phyloP scores from a whole-genome alignment of 1,140 invertebrate genomes.

The Eupristina koningsbergeri region DNA sequence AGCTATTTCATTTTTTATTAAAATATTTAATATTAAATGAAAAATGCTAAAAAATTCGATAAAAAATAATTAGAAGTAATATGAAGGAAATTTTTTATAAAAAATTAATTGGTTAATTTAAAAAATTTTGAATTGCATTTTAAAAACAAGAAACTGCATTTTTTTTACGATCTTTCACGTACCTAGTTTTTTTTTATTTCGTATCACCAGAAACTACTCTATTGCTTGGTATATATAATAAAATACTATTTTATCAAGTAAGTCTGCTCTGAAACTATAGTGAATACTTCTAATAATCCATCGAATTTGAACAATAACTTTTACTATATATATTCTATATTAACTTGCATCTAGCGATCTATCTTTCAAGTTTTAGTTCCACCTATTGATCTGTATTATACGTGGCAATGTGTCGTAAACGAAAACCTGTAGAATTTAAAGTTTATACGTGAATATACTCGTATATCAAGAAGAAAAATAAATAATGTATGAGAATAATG shows the following conservation, averaged over 20 bases:
- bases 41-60: too few relatives aligned
- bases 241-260: not conserved
- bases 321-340: not conserved
- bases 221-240: not conserved
- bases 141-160: too few relatives aligned
- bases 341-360: not conserved
- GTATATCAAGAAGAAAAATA: not conserved
- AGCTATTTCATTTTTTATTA: too few relatives aligned
- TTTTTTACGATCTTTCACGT: too few relatives aligned
- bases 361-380: slow-evolving; percentile 10
- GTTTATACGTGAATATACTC: not conserved
- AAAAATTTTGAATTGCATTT: too few relatives aligned
- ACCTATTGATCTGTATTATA: not conserved
- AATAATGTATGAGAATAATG: slow-evolving; percentile 21
- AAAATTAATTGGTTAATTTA: too few relatives aligned
- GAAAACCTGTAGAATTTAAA: not conserved
- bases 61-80: too few relatives aligned
- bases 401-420: not conserved
- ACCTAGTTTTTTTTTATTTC: too few relatives aligned
- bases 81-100: too few relatives aligned
- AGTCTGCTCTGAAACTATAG: not conserved
- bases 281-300: slow-evolving; percentile 3
- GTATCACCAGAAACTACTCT: too few relatives aligned
- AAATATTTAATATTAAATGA: too few relatives aligned
- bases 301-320: not conserved